phyloP scores from a whole-genome alignment of 92 coral and sea anemone genomes.

The Heteractis magnifica region DNA sequence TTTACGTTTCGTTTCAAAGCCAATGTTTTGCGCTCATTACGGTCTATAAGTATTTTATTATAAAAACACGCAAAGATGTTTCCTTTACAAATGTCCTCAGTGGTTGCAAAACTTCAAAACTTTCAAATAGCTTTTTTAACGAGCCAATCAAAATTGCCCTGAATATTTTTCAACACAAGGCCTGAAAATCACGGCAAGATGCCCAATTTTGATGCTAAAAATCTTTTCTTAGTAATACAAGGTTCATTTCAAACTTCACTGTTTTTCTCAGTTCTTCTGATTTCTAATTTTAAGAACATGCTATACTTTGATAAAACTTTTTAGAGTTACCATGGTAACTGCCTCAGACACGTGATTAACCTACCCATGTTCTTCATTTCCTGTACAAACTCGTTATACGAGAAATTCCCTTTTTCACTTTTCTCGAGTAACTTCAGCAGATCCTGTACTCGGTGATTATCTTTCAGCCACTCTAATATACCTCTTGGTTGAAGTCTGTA shows the following conservation, averaged over 20 bases:
- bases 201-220: neutral
- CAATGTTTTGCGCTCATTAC: neutral
- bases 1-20: neutral
- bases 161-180: too few relatives aligned
- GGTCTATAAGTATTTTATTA: neutral
- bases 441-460: neutral
- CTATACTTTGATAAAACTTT: neutral
- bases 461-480: neutral
- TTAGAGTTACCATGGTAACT: neutral
- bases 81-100: neutral
- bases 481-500: neutral
- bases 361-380: neutral
- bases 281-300: too few relatives aligned
- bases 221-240: neutral
- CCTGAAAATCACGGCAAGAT: neutral
- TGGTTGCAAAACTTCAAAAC: neutral
- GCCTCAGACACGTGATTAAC: neutral
- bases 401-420: neutral
- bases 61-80: neutral
- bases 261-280: too few relatives aligned
- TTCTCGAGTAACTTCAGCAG: neutral
- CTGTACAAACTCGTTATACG: neutral
- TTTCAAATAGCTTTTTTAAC: neutral
- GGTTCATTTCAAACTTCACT: neutral
- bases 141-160: neutral